A percentile compares a stretch with the other conserved stretches of the same genome.
Evolutionary conservation across 2,113 vertebrate genomes (phyloP).

Genomic region (Dipodomys spectabilis): DNA sequence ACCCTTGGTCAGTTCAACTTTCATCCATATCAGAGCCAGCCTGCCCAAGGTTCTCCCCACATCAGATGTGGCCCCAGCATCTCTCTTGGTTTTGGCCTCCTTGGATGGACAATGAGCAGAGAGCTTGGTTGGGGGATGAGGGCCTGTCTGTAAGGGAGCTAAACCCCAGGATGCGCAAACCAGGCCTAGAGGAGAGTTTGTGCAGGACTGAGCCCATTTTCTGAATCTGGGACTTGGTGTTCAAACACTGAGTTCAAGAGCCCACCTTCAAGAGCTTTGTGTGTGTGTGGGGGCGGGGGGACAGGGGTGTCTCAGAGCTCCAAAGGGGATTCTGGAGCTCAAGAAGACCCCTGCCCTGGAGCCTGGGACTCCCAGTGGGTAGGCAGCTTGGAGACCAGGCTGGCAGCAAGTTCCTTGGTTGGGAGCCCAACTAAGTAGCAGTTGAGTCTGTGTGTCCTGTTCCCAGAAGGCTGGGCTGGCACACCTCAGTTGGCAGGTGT

Average conservation of each 20-base stretch:
- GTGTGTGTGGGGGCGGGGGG: too few relatives aligned
- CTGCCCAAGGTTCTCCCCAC: conserved; percentile 74
- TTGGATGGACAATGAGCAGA: conserved; percentile 82
- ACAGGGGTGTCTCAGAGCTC: neutral
- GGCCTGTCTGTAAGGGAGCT: conserved; percentile 77
- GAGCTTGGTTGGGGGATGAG: conserved; percentile 80
- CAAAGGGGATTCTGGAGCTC: neutral
- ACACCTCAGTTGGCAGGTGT: neutral
- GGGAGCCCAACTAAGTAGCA: neutral
- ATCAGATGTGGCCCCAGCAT: conserved; percentile 77
- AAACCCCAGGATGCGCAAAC: conserved; percentile 67
- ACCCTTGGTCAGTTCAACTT: conserved; percentile 82
- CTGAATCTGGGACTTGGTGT: neutral
- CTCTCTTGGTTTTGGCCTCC: conserved; percentile 83
- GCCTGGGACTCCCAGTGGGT: neutral
- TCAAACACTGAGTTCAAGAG: conserved; percentile 28
- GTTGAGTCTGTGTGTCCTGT: neutral
- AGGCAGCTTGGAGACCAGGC: neutral
- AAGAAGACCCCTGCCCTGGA: neutral
- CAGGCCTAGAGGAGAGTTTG: conserved; percentile 56
- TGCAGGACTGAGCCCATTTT: neutral
- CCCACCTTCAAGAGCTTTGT: neutral
- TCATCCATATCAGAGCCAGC: conserved; percentile 77
- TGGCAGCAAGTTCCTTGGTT: neutral
- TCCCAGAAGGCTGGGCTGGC: neutral